Evolutionary conservation across 30 jellyfish, hydroid and myxozoan species (phyloP), one percentile per base, ranked within the genome.

Genomic region (Aurelia aurita complex sp. Pacific): DNA sequence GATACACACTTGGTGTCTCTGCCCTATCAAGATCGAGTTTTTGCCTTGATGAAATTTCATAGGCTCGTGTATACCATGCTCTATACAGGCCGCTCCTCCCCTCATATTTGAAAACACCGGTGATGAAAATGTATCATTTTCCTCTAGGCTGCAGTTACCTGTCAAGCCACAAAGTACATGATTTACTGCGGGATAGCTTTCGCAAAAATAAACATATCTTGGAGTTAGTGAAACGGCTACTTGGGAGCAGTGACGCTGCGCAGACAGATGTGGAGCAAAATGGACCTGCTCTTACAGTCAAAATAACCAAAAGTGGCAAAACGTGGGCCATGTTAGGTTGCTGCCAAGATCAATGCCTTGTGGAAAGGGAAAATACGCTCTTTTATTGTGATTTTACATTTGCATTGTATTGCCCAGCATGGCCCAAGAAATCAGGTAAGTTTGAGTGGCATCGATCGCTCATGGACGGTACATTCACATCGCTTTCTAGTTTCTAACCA

Each of bases 341-440:
- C 55, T 74, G 85, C 85, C 23, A 74, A 12, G 34, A 69, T 13
- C 79, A 36, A 17, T 69, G 79, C 12, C 32, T 69, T 69, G 64
- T 69, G 79, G 79, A 69, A 35, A 34, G 62, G 62, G 66, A 69
- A 14, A 61, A 69, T 8, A 36, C 29, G 4, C 35, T 62, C 33
- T 81, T 81, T 65, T 74, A 81, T 50, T 53, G 83, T 11, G 91
- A 81, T 50, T 81, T 66, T 59, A 81, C 91, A 17, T 61, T 81
- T 13, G 83, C 84, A 19, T 69, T 81, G 36, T 51, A 81, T 46
- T 81, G 91, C 55, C 68, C 74, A 0, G 67, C 23, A 46, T 81
- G 91, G 91, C 91, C 85, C 16, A 55, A 16, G 29, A 61, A 81
- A 57, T 77, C 91, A 81, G 54, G 79, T 69, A 35, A 11, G 64